Conservation (phyloP, 2,113 vertebrate species). For the Pagrus major region DNA sequence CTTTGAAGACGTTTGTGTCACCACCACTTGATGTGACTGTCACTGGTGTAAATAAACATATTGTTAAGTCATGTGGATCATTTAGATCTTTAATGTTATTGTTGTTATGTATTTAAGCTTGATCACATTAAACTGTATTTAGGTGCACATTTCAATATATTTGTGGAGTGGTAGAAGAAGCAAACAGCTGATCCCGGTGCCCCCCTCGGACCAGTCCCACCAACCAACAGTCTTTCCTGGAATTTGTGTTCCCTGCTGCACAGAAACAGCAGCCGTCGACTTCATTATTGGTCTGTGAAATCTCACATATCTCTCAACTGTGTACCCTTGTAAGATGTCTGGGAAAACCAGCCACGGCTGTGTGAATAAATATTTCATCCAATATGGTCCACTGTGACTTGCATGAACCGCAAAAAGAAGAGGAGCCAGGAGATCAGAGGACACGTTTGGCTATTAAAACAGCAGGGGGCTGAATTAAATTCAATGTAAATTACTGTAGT, state of each 20-base stretch:
- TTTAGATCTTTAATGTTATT: background rate
- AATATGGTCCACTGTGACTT: constrained; percentile 7
- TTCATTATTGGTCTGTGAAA: constrained; percentile 62
- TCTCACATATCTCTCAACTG: constrained; percentile 67
- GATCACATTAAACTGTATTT: background rate
- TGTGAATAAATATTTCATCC: constrained; percentile 45
- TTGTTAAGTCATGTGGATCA: background rate
- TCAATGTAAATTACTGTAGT: background rate
- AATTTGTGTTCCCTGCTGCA: background rate
- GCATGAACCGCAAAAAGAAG: background rate
- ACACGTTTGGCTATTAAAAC: constrained; percentile 24
- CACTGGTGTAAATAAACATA: constrained; percentile 29
- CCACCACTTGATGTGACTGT: background rate
- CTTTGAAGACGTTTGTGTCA: background rate
- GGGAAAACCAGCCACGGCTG: constrained; percentile 52
- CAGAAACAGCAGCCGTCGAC: constrained; percentile 5
- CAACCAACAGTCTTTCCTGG: background rate
- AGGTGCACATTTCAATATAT: background rate
- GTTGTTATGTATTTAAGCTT: background rate
- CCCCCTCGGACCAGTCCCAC: background rate
- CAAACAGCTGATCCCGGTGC: background rate
- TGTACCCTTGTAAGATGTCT: constrained; percentile 53
- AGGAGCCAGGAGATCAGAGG: constrained; percentile 7
- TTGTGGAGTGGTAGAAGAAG: background rate
- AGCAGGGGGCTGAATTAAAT: constrained; percentile 1